phyloP scores from a whole-genome alignment of 2,888 invertebrate species.

The Spatulosminthurus flaviceps region DNA sequence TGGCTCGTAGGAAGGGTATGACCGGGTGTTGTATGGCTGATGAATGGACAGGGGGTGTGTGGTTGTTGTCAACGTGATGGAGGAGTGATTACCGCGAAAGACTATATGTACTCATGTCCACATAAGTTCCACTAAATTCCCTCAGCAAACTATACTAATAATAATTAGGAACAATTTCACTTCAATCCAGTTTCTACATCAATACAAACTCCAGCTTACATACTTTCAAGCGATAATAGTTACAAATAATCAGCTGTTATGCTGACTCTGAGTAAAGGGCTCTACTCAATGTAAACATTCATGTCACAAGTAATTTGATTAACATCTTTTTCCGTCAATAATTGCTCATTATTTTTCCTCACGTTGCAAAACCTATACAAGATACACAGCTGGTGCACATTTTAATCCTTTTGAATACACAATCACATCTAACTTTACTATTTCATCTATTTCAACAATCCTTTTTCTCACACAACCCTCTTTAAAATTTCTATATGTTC shows the following conservation, averaged over 20 bases:
- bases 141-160: neutral
- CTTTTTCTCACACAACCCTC: too few species aligned
- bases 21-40: conserved; percentile 1
- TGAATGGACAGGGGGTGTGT: conserved; percentile 37
- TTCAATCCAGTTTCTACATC: neutral
- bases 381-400: too few species aligned
- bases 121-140: neutral
- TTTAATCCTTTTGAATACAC: too few species aligned
- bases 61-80: conserved; percentile 39
- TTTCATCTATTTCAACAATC: too few species aligned
- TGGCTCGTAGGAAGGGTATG: neutral
- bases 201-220: neutral
- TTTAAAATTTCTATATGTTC: too few species aligned
- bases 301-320: neutral
- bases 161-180: conserved; percentile 1
- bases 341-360: too few species aligned
- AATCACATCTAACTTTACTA: too few species aligned
- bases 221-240: neutral
- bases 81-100: conserved; percentile 1
- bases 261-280: neutral
- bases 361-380: too few species aligned
- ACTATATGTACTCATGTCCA: neutral
- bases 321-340: neutral
- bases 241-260: neutral
- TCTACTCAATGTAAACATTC: neutral